Percentiles rank a stretch among this genome's conserved stretches.
Conservation (phyloP, 2,888 invertebrate species). For the Rhagium mordax region DNA sequence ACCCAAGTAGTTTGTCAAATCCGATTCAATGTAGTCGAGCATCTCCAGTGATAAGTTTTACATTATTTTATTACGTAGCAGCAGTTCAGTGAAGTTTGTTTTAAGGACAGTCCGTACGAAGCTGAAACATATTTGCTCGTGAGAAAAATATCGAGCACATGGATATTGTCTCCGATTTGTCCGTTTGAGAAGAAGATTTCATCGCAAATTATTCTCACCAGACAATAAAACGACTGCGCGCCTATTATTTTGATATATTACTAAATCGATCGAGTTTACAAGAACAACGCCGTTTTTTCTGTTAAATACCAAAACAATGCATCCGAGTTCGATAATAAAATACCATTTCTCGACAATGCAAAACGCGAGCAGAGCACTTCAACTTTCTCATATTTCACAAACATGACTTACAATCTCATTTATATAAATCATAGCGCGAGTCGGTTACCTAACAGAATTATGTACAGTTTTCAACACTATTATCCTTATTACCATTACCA, state of each 20-base stretch:
- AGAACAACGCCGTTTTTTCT: constrained; percentile 17
- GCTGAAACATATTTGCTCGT: too few species aligned
- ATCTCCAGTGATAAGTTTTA: too few species aligned
- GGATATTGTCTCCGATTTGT: too few species aligned
- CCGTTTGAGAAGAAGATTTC: too few species aligned
- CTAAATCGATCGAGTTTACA: constrained; percentile 8
- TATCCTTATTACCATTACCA: constrained; percentile 41
- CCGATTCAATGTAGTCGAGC: too few species aligned
- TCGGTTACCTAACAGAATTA: constrained; percentile 38
- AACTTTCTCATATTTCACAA: constrained; percentile 43
- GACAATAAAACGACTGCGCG: not conserved
- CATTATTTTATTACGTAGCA: too few species aligned
- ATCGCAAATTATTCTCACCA: not conserved
- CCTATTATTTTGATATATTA: constrained; percentile 27
- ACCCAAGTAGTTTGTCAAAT: too few species aligned
- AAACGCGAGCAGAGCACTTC: constrained; percentile 14
- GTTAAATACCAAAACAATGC: constrained; percentile 29
- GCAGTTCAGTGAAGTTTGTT: too few species aligned
- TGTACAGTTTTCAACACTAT: constrained; percentile 41
- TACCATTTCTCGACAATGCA: constrained; percentile 17
- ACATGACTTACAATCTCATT: constrained; percentile 39
- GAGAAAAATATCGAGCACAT: too few species aligned
- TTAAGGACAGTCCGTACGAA: too few species aligned
- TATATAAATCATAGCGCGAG: constrained; percentile 38
- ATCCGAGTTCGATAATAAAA: constrained; percentile 13